Evolutionary conservation across 2,888 invertebrate species (phyloP).

Genomic region (Theretra japonica): DNA sequence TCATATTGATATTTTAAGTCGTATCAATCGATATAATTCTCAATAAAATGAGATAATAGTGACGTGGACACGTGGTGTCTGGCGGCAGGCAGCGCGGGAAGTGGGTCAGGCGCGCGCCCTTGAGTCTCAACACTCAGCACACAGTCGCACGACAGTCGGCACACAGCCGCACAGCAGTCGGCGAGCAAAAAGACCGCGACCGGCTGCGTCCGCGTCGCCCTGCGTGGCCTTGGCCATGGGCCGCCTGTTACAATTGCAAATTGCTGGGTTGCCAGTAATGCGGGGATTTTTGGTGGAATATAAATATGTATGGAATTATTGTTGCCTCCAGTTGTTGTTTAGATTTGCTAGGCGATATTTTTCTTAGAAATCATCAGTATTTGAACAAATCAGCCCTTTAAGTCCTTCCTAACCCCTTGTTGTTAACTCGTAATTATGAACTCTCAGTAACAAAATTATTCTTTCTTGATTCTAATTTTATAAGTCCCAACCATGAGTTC

Average conservation of each 20-base stretch:
- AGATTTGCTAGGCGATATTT: neutral
- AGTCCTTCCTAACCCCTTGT: no score
- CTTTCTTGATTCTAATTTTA: no score
- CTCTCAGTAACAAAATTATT: no score
- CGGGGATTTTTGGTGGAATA: neutral
- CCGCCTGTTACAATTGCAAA: conserved; percentile 48
- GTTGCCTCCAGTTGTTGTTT: neutral
- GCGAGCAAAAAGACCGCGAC: conserved; percentile 45
- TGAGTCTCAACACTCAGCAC: conserved; percentile 35
- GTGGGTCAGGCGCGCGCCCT: conserved; percentile 57
- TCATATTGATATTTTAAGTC: neutral
- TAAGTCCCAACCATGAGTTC: no score
- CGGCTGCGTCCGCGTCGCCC: conserved; percentile 53
- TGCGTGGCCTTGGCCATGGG: conserved; percentile 55
- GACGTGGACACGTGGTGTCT: conserved; percentile 53
- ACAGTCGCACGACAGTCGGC: conserved; percentile 37
- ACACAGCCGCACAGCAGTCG: conserved; percentile 36
- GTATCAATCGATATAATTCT: neutral
- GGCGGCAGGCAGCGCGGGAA: conserved; percentile 64
- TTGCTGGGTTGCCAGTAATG: conserved; percentile 50
- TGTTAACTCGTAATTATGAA: no score
- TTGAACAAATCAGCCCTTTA: no score
- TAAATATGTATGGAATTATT: neutral
- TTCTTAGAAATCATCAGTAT: no score
- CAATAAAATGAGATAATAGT: conserved; percentile 7